phyloP scores from a whole-genome alignment of 1,140 invertebrate species.

The Drosophila kohkoa region DNA sequence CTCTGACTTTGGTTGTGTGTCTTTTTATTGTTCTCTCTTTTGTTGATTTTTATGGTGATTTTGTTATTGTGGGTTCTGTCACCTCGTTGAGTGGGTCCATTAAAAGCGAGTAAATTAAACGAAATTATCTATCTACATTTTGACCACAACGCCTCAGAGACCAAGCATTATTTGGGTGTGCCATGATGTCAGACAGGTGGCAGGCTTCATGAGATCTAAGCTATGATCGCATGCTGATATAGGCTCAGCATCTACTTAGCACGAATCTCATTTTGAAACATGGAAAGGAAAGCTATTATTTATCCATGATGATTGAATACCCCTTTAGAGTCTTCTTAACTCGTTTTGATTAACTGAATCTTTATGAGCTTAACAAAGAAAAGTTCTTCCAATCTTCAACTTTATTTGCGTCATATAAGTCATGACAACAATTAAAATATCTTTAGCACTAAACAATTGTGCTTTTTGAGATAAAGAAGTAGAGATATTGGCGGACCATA shows the following conservation, averaged over 20 bases:
- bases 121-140: constrained; percentile 61
- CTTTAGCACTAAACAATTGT: too few relatives aligned
- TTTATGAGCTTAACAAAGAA: neutral
- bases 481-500: too few relatives aligned
- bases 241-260: neutral
- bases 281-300: neutral
- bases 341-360: neutral
- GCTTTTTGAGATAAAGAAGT: too few relatives aligned
- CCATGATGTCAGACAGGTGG: constrained; percentile 60
- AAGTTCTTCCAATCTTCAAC: neutral
- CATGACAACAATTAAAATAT: neutral
- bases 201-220: constrained; percentile 1
- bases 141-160: constrained; percentile 34
- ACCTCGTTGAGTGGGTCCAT: constrained; percentile 60
- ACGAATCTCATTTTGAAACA: neutral
- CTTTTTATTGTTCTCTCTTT: constrained; percentile 31
- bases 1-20: constrained; percentile 28
- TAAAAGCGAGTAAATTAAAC: constrained; percentile 77
- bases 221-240: constrained; percentile 3
- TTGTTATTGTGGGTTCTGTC: constrained; percentile 48
- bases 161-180: constrained; percentile 51
- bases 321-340: neutral
- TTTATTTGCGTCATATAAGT: neutral
- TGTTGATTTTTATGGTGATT: constrained; percentile 34
- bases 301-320: neutral